Base-by-base conservation (phyloP, 2,888 invertebrate species). In the Cataglyphis altisquamis region DNA sequence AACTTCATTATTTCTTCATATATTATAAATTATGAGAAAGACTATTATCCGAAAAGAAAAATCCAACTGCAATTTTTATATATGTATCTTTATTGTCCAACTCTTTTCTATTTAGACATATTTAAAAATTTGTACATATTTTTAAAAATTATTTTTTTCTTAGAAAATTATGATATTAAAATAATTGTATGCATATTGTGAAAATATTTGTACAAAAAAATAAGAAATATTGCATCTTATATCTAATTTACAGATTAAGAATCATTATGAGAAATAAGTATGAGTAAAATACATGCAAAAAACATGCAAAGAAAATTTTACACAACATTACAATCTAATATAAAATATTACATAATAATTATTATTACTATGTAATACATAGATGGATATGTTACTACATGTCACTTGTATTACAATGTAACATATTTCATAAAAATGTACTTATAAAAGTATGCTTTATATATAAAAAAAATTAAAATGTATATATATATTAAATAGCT, bases 21-120 rank as follows among this genome's bases (percentile, higher is more conserved):
- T n/a, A n/a, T 52, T 52, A n/a, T 3, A 6, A 6, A 32, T 32
- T 32, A 32, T 4, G 8, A 18, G n/a, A 52, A n/a, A 52, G 0
- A 2, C 15, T 52, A 48, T 48, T 8, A 52, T 52, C 8, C 18
- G 18, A 48, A 52, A n/a, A 48, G 25, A 66, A 5, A 63, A 32
- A 1, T n/a, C 48, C 5, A 29, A 36, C 1, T 36, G 15, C 62
- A 21, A 5, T 41, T 55, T 55, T 2, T 64, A 6, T 66, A 29
- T 12, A 6, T 66, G 39, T 18, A 39, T 77, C 15, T 80, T 80
- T 80, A 80, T 80, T 80, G 68, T 70, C 78, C 36, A 70, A 78
- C 41, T 15, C 45, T 32, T 55, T 32, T 62, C 12, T 70, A 80
- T 10, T 68, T 2, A 25, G 21, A 78, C 18, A 8, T 32, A 60